Evolutionary conservation across 1,140 invertebrate species (phyloP).

Genomic region (Drosophila dunni): DNA sequence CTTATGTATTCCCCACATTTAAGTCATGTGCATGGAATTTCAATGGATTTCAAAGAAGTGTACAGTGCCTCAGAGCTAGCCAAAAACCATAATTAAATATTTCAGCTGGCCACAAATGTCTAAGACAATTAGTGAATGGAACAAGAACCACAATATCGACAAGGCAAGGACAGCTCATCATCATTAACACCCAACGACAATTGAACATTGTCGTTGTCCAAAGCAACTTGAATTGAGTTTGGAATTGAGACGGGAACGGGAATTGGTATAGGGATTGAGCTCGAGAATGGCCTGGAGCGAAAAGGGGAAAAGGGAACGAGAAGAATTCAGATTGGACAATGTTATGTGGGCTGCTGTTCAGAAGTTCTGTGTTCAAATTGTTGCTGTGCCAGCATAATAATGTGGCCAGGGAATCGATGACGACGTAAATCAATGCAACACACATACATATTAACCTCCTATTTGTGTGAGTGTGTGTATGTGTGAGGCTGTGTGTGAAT

Average conservation of each 20-base stretch:
- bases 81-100: slow-evolving; percentile 76
- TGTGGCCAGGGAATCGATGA: slow-evolving; percentile 69
- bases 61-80: slow-evolving; percentile 8
- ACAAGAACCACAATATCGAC: slow-evolving; percentile 24
- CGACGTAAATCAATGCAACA: slow-evolving; percentile 75
- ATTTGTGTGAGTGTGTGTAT: slow-evolving; percentile 16
- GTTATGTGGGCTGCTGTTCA: slow-evolving; percentile 39
- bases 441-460: slow-evolving; percentile 27
- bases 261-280: slow-evolving; percentile 20
- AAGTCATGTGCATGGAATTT: slow-evolving; percentile 7
- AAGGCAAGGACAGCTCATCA: slow-evolving; percentile 65
- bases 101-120: slow-evolving; percentile 54
- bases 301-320: neutral
- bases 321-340: slow-evolving; percentile 5
- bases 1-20: neutral
- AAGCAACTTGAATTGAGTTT: slow-evolving; percentile 23
- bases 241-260: neutral
- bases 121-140: slow-evolving; percentile 67
- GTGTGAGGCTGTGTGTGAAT: slow-evolving; percentile 54
- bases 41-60: slow-evolving; percentile 7
- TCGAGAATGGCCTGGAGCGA: neutral
- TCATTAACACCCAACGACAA: slow-evolving; percentile 76
- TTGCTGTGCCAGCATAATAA: slow-evolving; percentile 79
- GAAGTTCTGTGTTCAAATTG: slow-evolving; percentile 54
- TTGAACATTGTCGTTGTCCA: slow-evolving; percentile 52